Evolutionary conservation across 2,888 invertebrate species (phyloP).

Genomic region (Apodemia duryi): DNA sequence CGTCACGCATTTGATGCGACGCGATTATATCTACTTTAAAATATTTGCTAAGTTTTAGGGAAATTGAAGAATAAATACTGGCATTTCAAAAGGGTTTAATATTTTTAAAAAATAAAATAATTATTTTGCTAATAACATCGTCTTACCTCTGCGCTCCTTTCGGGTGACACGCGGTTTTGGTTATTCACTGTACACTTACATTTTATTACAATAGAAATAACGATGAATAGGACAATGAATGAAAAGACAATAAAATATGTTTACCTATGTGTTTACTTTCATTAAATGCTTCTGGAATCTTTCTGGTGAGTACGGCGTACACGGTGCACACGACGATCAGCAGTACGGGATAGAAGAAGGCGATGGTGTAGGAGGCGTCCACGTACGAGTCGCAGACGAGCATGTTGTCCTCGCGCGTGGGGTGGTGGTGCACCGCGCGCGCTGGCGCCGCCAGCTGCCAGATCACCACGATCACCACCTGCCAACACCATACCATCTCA

Average conservation of each 20-base stretch:
- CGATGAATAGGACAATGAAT: no score
- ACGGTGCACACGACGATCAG: slow-evolving; percentile 94
- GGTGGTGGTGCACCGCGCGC: slow-evolving; percentile 91
- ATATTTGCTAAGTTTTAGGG: no score
- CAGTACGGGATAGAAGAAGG: slow-evolving; percentile 94
- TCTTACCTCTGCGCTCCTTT: no score
- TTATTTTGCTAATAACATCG: no score
- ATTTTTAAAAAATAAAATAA: no score
- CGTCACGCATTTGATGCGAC: no score
- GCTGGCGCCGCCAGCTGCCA: slow-evolving; percentile 97
- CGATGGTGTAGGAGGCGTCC: slow-evolving; percentile 95
- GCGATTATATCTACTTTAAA: no score
- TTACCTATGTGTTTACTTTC: slow-evolving; percentile 96
- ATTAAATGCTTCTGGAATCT: slow-evolving; percentile 98
- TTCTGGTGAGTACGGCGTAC: slow-evolving; percentile 95
- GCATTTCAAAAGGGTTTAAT: no score
- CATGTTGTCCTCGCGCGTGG: slow-evolving; percentile 92
- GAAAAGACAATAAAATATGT: slow-evolving; percentile 28
- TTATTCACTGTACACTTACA: no score
- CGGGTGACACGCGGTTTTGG: no score
- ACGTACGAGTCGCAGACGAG: slow-evolving; percentile 94
- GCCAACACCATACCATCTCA: slow-evolving; percentile 15
- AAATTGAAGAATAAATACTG: no score
- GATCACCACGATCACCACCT: slow-evolving; percentile 90
- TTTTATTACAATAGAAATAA: no score